Evolutionary conservation across 2,113 vertebrate genomes (phyloP).

Genomic region (Porphyrio hochstetteri): DNA sequence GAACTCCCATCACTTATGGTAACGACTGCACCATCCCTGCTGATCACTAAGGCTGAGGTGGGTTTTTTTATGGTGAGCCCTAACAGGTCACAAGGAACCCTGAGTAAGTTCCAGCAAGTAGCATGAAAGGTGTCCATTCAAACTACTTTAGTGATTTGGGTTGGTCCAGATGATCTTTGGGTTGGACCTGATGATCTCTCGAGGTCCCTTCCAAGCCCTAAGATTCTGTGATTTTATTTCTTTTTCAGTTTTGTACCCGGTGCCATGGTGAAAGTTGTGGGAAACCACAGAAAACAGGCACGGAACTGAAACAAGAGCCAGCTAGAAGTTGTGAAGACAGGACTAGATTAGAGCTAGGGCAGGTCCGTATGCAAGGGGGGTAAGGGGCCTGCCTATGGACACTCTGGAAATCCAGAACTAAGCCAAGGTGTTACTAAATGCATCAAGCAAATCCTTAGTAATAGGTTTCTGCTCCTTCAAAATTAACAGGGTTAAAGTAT

Average conservation of each 20-base stretch:
- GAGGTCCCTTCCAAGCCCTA: too few species aligned
- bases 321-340: not conserved
- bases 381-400: not conserved
- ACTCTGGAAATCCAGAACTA: not conserved
- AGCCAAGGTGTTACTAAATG: not conserved
- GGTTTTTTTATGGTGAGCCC: not conserved
- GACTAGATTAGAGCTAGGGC: not conserved
- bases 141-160: not conserved
- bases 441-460: not conserved
- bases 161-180: too few species aligned
- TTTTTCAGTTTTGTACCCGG: not conserved
- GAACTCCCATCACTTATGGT: rapidly evolving
- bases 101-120: not conserved
- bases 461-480: not conserved
- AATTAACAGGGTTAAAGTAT: not conserved
- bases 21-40: not conserved
- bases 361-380: not conserved
- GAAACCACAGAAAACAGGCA: not conserved
- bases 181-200: too few species aligned
- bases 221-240: too few species aligned
- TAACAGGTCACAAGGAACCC: too few species aligned
- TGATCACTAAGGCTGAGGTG: not conserved
- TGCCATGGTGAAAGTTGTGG: not conserved
- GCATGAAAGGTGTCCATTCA: not conserved
- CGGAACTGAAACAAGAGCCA: not conserved